Evolutionary conservation across 2,888 invertebrate species (phyloP), one percentile per base, ranked within the genome.

Genomic region (Diploptera punctata): DNA sequence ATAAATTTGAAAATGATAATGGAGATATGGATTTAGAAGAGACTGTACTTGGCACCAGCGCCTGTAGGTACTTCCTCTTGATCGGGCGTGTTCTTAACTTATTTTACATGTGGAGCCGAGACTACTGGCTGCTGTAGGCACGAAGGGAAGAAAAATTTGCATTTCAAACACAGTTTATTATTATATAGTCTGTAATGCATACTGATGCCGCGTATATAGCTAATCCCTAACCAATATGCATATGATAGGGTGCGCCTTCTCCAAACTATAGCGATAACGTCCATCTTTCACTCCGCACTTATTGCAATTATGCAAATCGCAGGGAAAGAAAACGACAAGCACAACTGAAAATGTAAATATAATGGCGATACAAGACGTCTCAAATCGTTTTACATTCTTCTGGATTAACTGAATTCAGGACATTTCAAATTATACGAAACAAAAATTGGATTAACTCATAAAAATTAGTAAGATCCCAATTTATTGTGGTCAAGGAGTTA

Each of bases 131-230:
- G 49, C 19, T 26, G 47, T 19, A 54, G 49, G 67, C 44, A 19
- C 18, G 67, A 24, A 33, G 70, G 67, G 54, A 65, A 47, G 54
- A 71, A 71, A 75, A 73, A 75, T 75, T 73, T 68, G 72, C 74
- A 75, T 75, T 75, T 75, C 74, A 75, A 75, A 75, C 69, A 38
- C 71, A 72, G 68, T 70, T 60, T 60, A 70, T 70, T 74, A 71
- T 73, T 70, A 70, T 67, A 68, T 69, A 61, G 70, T 75, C 71
- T 69, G 74, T 75, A 75, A 75, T 75, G 74, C 74, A 75, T 75
- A 75, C 74, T 75, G 70, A 75, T 75, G 72, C 31, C 3, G 21
- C 43, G 2, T 4, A 21, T 29, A 57, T 29, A 19, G 57, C 57
- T 57, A 57, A 57, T 43, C 43, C 18, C 44, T 13, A n/a, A 47